Percentiles rank a stretch among this genome's conserved stretches.
Conservation (phyloP, 2,797 vertebrate species). For the Microhierax caerulescens region DNA sequence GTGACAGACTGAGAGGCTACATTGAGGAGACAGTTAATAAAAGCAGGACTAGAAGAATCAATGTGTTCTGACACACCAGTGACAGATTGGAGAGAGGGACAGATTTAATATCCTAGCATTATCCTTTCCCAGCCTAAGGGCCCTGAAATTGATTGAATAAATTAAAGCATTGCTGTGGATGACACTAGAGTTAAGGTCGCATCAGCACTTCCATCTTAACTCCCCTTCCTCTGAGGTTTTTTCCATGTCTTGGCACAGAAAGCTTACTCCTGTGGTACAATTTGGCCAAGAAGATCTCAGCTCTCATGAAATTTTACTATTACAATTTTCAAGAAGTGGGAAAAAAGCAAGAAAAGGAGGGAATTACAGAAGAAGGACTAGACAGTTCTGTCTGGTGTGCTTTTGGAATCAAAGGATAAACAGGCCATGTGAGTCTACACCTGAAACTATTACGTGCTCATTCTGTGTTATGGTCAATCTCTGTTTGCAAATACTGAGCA, state of each 20-base stretch:
- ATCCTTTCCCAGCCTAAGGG: constrained; percentile 70
- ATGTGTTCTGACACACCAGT: constrained; percentile 66
- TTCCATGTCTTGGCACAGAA: neutral
- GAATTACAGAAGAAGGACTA: neutral
- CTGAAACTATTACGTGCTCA: neutral
- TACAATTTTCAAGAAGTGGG: neutral
- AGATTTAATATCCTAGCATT: constrained; percentile 77
- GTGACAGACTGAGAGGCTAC: constrained; percentile 20
- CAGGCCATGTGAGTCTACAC: neutral
- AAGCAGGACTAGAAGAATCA: constrained; percentile 63
- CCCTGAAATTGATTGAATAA: constrained; percentile 74
- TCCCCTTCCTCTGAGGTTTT: neutral
- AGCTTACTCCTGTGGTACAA: neutral
- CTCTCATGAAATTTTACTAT: neutral
- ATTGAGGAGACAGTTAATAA: constrained; percentile 69
- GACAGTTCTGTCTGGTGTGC: neutral
- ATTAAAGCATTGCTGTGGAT: constrained; percentile 54
- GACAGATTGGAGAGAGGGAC: constrained; percentile 73
- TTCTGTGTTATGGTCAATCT: neutral
- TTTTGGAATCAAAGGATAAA: constrained; percentile 6
- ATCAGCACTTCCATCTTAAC: constrained; percentile 33
- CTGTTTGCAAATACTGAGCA: neutral
- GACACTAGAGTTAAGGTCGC: constrained; percentile 42
- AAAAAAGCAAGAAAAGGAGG: neutral
- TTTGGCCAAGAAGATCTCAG: neutral